phyloP scores from a whole-genome alignment of 2,797 vertebrate species.

The Spea hammondii region DNA sequence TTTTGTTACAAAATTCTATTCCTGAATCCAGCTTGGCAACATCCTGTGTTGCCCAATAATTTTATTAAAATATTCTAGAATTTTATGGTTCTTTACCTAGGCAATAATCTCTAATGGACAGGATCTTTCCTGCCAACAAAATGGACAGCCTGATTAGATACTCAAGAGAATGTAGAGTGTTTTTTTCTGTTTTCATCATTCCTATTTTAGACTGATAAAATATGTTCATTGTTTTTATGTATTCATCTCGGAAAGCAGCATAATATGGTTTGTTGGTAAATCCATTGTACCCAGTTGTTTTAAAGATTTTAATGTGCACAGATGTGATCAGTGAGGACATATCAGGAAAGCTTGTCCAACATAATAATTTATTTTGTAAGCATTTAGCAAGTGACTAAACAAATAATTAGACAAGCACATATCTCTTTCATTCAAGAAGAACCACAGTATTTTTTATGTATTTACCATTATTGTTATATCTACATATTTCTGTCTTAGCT shows the following conservation, averaged over 20 bases:
- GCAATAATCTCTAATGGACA: conserved; percentile 39
- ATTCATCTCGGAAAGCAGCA: conserved; percentile 36
- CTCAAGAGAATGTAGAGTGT: conserved; percentile 25
- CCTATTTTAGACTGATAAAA: conserved; percentile 42
- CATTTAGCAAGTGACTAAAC: conserved; percentile 26
- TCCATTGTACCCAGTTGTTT: conserved; percentile 27
- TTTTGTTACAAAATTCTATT: conserved; percentile 39
- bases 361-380: conserved; percentile 30
- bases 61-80: conserved; percentile 29
- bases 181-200: conserved; percentile 18
- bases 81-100: conserved; percentile 28
- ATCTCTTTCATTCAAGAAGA: conserved; percentile 27
- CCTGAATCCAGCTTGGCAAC: conserved; percentile 29
- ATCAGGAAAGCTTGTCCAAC: conserved; percentile 25
- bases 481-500: no score
- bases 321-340: conserved; percentile 12
- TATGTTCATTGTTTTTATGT: conserved; percentile 43
- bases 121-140: conserved; percentile 36
- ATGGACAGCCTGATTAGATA: conserved; percentile 39
- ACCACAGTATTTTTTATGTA: neutral
- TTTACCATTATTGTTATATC: neutral
- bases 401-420: conserved; percentile 34
- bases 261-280: conserved; percentile 35
- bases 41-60: conserved; percentile 18
- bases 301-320: conserved; percentile 38